Conservation (phyloP, 2,888 invertebrate genomes). For the Cantharis rufa region DNA sequence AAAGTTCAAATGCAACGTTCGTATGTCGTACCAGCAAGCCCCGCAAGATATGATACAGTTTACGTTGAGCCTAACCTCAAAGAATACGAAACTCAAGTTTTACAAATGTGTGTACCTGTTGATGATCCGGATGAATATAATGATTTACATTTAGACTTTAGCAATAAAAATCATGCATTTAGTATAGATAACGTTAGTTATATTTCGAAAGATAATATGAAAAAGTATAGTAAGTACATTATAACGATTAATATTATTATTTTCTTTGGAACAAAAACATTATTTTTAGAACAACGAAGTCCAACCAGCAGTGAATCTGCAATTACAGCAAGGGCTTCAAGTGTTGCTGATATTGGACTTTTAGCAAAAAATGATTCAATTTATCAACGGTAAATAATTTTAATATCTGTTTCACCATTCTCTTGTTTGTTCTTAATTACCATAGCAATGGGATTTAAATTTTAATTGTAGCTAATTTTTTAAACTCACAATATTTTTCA, state of each 20-base stretch:
- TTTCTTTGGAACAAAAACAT: background rate
- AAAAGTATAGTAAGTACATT: constrained; percentile 61
- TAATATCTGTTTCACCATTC: background rate
- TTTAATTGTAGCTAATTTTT: too few species aligned
- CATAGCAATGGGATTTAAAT: too few species aligned
- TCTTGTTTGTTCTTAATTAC: background rate
- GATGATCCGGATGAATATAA: constrained; percentile 78
- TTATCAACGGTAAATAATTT: constrained; percentile 61
- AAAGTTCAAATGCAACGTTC: constrained; percentile 67
- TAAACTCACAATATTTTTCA: too few species aligned
- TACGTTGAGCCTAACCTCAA: constrained; percentile 80
- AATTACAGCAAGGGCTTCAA: constrained; percentile 79
- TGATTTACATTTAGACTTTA: constrained; percentile 84
- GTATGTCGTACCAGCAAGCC: constrained; percentile 63
- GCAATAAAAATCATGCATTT: constrained; percentile 85
- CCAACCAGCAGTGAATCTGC: constrained; percentile 83
- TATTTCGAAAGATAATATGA: constrained; percentile 78
- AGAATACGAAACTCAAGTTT: constrained; percentile 92
- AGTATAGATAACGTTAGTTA: constrained; percentile 88
- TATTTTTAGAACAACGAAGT: constrained; percentile 70
- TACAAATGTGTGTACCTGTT: constrained; percentile 89
- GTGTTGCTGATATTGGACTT: constrained; percentile 56
- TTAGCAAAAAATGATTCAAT: constrained; percentile 60
- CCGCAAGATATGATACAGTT: constrained; percentile 71
- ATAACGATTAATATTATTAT: background rate